Base-by-base conservation (phyloP, 2,113 vertebrate genomes). In the Plectropomus leopardus region DNA sequence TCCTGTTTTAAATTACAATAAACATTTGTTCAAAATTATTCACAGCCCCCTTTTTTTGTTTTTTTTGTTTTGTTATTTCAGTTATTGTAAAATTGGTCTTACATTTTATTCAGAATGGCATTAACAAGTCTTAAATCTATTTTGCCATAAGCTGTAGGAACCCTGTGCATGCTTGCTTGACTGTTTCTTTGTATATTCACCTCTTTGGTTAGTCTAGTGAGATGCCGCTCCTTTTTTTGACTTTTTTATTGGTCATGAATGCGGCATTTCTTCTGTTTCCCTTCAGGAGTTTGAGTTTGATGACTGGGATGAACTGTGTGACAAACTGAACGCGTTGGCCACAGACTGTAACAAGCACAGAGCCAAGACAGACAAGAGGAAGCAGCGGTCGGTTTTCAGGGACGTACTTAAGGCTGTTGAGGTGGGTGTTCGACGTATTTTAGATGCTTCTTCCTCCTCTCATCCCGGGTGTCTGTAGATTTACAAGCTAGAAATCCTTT, bases 311-410 rank as follows among this genome's bases (percentile, higher is more conserved):
- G 91, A 95, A 28, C 92, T 99, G 75, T 98, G 97, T 50, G 94
- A 95, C 70, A 97, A 97, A 76, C 92, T 99, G 67, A 96, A 92
- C 21, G 94, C 96, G 10, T 90, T 99, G 76, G 97, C 98, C 73
- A 99, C 98, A 0, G 98, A 99, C 92, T 97, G 98, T 81, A 98
- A 97, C 92, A 99, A 99, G 68, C 98, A 99, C 89, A 89, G 97
- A 63, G 97, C 98, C 77, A 99, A 99, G 91, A 97, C 94, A 9
- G 98, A 99, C 91, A 97, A 98, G 94, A 95, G 97, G 84, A 99
- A 97, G 95, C 98, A 99, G 93, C 94, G 98, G 0, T 98, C 98
- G 0, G 98, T 99, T 70, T 99, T 99, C 88, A 95, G 98, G 88
- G 98, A 99, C 0, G 95, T 99, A 19, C 95, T 99, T 0, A 95